Base-by-base conservation (phyloP, 2,888 invertebrate genomes). In the Zygaena filipendulae region DNA sequence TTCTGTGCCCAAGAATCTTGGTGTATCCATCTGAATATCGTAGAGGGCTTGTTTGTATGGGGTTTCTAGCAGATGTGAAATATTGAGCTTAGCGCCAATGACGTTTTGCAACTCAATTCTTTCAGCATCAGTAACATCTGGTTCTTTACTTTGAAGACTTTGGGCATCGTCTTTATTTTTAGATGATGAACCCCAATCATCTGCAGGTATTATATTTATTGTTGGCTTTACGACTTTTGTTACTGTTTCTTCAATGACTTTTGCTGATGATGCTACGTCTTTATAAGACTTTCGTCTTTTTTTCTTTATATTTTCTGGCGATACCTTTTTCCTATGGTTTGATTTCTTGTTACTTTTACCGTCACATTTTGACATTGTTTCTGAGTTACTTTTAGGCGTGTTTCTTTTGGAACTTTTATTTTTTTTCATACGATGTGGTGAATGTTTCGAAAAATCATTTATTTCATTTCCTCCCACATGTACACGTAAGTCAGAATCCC, bases 11-110 rank as follows among this genome's bases (percentile, higher is more conserved):
- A 83, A 54, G 43, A 82, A 81, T 21, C 74, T 80, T 1, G 85
- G 85, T 2, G 85, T 85, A 31, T 82, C 81, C 61, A 81, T 68
- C 50, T 67, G 64, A 13, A 81, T 71, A 45, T 80, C 70, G 41
- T 69, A 66, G 0, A 71, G 42, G 21, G 67, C 70, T 39, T 70
- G 68, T 49, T 85, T 85, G 35, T 81, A 84, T 1, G 85, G 85
- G 2, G 85, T 85, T 43, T 84, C 84, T 20, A 85, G 53, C 7
- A 84, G 52, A 33, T 75, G 70, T 3, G 75, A 72, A 39, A 80
- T 66, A 39, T 79, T 80, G 16, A 77, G 50, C 46, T 69, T 77
- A 3, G 59, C 66, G 20, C 71, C 74, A 20, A 77, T 70, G 21
- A 52, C 69, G 45, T 79, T 77, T 39, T 71, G 71, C 30, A 75